Conservation (phyloP, 2,113 vertebrate species). For the Cariama cristata region DNA sequence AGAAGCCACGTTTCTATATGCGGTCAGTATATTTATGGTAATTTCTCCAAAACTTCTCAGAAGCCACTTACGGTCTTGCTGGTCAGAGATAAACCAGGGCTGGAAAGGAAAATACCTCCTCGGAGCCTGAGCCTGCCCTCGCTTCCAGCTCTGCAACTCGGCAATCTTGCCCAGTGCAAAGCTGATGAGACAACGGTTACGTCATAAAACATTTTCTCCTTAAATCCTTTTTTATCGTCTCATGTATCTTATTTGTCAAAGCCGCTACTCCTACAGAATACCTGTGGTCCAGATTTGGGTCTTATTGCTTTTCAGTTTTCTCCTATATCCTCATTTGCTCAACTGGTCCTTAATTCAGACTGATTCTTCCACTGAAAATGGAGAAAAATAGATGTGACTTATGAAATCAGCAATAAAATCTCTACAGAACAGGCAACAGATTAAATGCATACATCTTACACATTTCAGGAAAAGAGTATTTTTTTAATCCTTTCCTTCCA, state of each 20-base stretch:
- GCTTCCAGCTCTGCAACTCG: background rate
- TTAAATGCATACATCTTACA: background rate
- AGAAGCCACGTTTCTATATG: background rate
- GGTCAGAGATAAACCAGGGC: background rate
- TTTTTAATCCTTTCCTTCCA: background rate
- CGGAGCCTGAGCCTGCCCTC: background rate
- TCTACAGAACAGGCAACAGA: background rate
- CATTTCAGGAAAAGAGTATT: background rate
- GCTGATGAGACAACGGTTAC: rapidly evolving
- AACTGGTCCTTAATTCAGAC: background rate
- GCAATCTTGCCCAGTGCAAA: background rate
- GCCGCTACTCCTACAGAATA: background rate
- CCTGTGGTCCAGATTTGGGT: background rate
- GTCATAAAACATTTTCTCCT: background rate
- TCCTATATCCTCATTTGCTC: background rate
- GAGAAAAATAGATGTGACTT: background rate
- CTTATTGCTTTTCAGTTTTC: background rate
- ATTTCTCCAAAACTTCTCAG: background rate
- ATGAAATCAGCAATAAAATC: background rate
- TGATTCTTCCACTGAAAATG: background rate
- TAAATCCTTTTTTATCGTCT: background rate
- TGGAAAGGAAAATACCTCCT: background rate
- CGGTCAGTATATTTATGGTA: background rate
- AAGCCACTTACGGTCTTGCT: background rate
- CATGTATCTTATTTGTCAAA: background rate